Evolutionary conservation across 2,888 invertebrate genomes (phyloP).

Genomic region (Podabrus alpinus): DNA sequence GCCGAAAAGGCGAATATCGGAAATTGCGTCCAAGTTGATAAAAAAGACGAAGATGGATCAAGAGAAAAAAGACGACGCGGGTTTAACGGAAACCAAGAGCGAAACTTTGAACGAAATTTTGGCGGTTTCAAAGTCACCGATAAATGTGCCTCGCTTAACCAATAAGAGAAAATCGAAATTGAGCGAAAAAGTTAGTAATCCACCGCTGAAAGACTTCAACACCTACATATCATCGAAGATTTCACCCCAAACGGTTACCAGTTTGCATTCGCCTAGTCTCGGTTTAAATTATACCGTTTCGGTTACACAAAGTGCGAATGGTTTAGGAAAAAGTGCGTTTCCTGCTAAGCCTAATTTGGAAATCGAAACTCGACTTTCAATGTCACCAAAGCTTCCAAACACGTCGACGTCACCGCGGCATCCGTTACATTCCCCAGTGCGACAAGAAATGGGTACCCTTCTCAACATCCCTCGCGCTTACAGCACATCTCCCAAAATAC

Average conservation of each 20-base stretch:
- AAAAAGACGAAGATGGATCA: slow-evolving; percentile 48
- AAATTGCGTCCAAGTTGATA: slow-evolving; percentile 50
- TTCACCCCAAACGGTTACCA: slow-evolving; percentile 40
- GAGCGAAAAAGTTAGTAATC: slow-evolving; percentile 5
- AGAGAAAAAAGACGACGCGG: slow-evolving; percentile 27
- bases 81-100: background rate
- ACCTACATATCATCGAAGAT: slow-evolving; percentile 33
- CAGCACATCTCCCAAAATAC: background rate
- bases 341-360: background rate
- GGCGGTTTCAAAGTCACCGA: background rate
- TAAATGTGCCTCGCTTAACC: background rate
- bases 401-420: background rate
- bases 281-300: slow-evolving; percentile 54
- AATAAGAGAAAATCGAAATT: background rate
- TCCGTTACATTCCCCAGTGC: background rate
- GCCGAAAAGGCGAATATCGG: slow-evolving; percentile 46
- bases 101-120: slow-evolving; percentile 25
- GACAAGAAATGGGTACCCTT: background rate
- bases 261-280: slow-evolving; percentile 49
- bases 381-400: background rate
- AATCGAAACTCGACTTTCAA: background rate
- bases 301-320: slow-evolving; percentile 29
- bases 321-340: background rate
- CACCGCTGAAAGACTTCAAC: slow-evolving; percentile 27
- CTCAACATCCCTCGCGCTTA: background rate